A percentile compares a stretch with the other conserved stretches of the same genome.
Evolutionary conservation across 2,113 vertebrate genomes (phyloP).

Genomic region (Periophthalmodon schlosseri): DNA sequence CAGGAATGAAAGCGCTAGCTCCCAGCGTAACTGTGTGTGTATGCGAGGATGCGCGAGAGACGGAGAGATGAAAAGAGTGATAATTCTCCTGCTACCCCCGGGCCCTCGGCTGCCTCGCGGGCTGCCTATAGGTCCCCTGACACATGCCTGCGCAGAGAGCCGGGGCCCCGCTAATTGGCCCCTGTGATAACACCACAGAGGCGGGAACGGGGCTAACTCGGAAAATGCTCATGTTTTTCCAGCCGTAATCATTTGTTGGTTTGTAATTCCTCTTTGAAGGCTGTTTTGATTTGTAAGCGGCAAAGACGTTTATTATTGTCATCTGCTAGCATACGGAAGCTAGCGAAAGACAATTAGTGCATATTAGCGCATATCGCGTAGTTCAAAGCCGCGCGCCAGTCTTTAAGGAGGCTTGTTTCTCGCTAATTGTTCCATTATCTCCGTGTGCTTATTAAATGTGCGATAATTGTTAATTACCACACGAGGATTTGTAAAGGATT

Average conservation of each 20-base stretch:
- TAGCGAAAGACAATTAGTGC: constrained; percentile 55
- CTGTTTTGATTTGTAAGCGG: constrained; percentile 57
- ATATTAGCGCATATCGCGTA: constrained; percentile 45
- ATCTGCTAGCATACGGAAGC: constrained; percentile 53
- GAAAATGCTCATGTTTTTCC: constrained; percentile 35
- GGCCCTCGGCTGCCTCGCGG: constrained; percentile 64
- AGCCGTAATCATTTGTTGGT: constrained; percentile 62
- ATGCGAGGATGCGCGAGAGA: constrained; percentile 61
- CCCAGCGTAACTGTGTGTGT: constrained; percentile 46
- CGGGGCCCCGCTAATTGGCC: constrained; percentile 71
- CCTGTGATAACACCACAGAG: constrained; percentile 67
- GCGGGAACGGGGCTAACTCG: constrained; percentile 24
- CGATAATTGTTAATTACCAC: constrained; percentile 76
- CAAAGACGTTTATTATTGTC: constrained; percentile 46
- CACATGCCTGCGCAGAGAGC: constrained; percentile 64
- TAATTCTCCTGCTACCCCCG: constrained; percentile 68
- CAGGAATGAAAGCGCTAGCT: constrained; percentile 28
- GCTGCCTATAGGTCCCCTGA: constrained; percentile 68
- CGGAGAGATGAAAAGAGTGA: constrained; percentile 72
- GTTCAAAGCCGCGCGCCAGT: constrained; percentile 67
- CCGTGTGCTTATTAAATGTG: constrained; percentile 76
- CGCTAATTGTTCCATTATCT: constrained; percentile 78
- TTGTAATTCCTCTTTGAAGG: constrained; percentile 65
- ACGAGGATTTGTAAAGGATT: constrained; percentile 73
- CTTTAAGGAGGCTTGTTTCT: constrained; percentile 70